Evolutionary conservation across 2,797 vertebrate genomes (phyloP), one percentile per base, ranked within the genome.

Genomic region (Micromesistius poutassou): DNA sequence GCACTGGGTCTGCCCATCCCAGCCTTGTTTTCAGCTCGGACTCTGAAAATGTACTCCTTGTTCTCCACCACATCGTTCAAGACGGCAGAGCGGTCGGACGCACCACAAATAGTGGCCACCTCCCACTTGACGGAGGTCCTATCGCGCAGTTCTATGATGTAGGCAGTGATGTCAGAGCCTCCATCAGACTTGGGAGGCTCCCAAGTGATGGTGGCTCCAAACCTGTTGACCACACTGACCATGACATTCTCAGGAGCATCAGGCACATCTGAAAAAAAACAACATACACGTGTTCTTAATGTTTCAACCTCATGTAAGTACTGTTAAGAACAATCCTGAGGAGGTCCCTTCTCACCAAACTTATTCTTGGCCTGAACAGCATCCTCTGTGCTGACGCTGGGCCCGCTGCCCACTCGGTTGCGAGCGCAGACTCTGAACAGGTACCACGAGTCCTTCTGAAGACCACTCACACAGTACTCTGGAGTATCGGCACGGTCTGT

Each of bases 1-100:
- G 95, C 90, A 71, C 98, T 99, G 87, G 98, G 98, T 79, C 96
- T 96, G 83, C 98, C 97, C 35, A 97, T 87, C 89, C 98, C 98
- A 33, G 97, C 95, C 86, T 96, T 95, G 91, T 99, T 99, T 92
- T 98, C 96, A 71, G 98, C 98, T 86, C 97, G 94, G 80, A 98
- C 95, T 84, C 98, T 94, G 91, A 99, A 99, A 90, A 97, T 98
- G 81, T 99, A 99, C 86, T 99, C 98, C 80, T 99, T 98, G 87
- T 98, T 97, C 92, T 99, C 98, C 71, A 99, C 97, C 80, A 99
- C 98, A 31, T 99, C 98, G 7, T 94, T 98, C 16, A 99, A 87
- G 0, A 87, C 85, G 25, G 96, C 96, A 1, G 94, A 94, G 50
- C 94, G 93, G 71, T 97, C 95, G 76, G 92, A 89, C 66, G 96